Base-by-base conservation (phyloP, 1,140 invertebrate genomes). In the Contarinia nasturtii region DNA sequence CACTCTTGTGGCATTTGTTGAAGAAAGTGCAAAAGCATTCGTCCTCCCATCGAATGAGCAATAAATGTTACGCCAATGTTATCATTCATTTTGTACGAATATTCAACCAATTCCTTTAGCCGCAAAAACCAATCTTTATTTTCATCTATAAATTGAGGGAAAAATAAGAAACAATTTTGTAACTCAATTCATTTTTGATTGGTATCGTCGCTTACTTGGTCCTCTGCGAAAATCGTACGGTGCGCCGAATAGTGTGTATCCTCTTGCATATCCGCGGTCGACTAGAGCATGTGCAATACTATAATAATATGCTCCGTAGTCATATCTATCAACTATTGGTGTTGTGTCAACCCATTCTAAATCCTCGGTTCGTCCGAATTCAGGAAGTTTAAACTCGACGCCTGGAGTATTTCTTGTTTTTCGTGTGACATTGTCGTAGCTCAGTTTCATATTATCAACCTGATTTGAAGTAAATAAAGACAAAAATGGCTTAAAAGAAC, bases 201-300 rank as follows among this genome's bases (percentile, higher is more conserved):
- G n/a, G n/a, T n/a, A n/a, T n/a, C n/a, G n/a, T n/a, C n/a, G n/a
- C 82, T 78, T 75, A 96, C 91, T 93, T 61, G 93, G 92, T 51
- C 83, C 90, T 75, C 80, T 90, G 53, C 95, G 74, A 63, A 98
- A 99, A 67, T 98, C 95, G 68, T 92, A 98, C 2, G 95, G 94
- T 42, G 93, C 93, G 51, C 90, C 95, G 53, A 79, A 72, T 12
- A 98, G 65, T 45, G 84, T 82, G 1, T 78, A 56, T 59, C 85
- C 85, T 51, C 91, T 72, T 12, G 71, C 66, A 63, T 97, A 96
- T 37, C 90, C 90, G 48, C 82, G 61, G 18, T 72, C 64, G 0
- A 86, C 77, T 18, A 97, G 64, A 52, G 76, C 69, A 56, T 88
- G 76, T 11, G 77, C 88, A 53, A 98, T 86, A 46, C 75, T 73